phyloP scores from a whole-genome alignment of 2,113 vertebrate species.

The Prochilodus magdalenae region DNA sequence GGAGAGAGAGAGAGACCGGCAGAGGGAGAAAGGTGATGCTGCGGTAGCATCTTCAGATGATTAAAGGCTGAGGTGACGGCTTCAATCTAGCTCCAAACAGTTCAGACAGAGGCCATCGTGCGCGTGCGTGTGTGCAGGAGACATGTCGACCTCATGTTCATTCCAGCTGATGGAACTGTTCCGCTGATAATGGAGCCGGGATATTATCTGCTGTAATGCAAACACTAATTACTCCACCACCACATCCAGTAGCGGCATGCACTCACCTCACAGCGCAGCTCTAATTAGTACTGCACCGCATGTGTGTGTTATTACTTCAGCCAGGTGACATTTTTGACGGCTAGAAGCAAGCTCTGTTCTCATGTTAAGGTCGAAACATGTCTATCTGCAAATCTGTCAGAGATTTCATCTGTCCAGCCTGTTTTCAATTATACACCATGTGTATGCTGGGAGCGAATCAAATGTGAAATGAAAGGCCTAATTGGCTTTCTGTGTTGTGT shows the following conservation, averaged over 20 bases:
- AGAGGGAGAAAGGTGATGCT: constrained; percentile 61
- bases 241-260: constrained; percentile 22
- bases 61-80: constrained; percentile 69
- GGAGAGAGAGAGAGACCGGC: neutral
- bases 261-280: neutral
- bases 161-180: constrained; percentile 41
- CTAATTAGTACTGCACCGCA: constrained; percentile 14
- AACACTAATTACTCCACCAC: constrained; percentile 44
- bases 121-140: constrained; percentile 33
- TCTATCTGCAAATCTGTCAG: constrained; percentile 16
- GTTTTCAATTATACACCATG: neutral
- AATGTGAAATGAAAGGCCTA: constrained; percentile 12
- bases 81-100: constrained; percentile 67
- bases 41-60: constrained; percentile 58
- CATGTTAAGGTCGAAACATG: neutral
- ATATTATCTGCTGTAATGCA: constrained; percentile 49
- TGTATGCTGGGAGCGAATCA: neutral
- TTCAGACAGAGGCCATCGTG: constrained; percentile 52
- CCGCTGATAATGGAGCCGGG: constrained; percentile 32
- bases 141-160: constrained; percentile 16
- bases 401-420: constrained; percentile 12
- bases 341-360: neutral
- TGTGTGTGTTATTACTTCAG: constrained; percentile 14
- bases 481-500: constrained; percentile 31
- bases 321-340: constrained; percentile 41